Evolutionary conservation across 2,888 invertebrate species (phyloP).

Genomic region (Orchestes rusci): DNA sequence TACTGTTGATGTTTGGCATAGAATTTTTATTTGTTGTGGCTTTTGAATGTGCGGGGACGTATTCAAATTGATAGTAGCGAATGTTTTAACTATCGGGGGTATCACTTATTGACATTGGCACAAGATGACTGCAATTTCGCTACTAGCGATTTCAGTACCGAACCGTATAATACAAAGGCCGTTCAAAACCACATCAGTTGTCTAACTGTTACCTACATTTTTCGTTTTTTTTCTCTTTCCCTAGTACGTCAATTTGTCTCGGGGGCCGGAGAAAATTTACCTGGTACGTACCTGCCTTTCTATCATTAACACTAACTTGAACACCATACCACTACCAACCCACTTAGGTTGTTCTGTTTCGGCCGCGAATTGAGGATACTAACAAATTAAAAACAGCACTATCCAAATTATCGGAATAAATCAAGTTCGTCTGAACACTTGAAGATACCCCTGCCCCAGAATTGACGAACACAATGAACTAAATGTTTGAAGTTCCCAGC

Average conservation of each 20-base stretch:
- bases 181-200: slow-evolving; percentile 28
- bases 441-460: slow-evolving; percentile 36
- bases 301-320: slow-evolving; percentile 41
- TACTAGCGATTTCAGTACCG: slow-evolving; percentile 19
- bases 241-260: slow-evolving; percentile 49
- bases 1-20: slow-evolving; percentile 41
- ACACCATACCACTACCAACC: slow-evolving; percentile 40
- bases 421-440: slow-evolving; percentile 23
- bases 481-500: slow-evolving; percentile 18
- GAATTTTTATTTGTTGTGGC: slow-evolving; percentile 21
- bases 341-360: slow-evolving; percentile 45
- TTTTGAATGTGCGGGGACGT: slow-evolving; percentile 11
- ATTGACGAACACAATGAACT: slow-evolving; percentile 38
- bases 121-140: slow-evolving; percentile 6
- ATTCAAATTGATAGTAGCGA: slow-evolving; percentile 21
- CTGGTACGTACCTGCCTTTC: slow-evolving; percentile 47
- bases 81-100: too few species aligned
- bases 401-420: not conserved
- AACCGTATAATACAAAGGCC: slow-evolving; percentile 13
- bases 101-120: too few species aligned
- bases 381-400: slow-evolving; percentile 17
- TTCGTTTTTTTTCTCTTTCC: slow-evolving; percentile 47
- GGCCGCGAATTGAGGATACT: slow-evolving; percentile 27
- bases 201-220: slow-evolving; percentile 47
- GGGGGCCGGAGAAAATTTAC: slow-evolving; percentile 48